Evolutionary conservation across 2,797 vertebrate genomes (phyloP), one percentile per base, ranked within the genome.

Genomic region (Dendrocincla tyrannina): DNA sequence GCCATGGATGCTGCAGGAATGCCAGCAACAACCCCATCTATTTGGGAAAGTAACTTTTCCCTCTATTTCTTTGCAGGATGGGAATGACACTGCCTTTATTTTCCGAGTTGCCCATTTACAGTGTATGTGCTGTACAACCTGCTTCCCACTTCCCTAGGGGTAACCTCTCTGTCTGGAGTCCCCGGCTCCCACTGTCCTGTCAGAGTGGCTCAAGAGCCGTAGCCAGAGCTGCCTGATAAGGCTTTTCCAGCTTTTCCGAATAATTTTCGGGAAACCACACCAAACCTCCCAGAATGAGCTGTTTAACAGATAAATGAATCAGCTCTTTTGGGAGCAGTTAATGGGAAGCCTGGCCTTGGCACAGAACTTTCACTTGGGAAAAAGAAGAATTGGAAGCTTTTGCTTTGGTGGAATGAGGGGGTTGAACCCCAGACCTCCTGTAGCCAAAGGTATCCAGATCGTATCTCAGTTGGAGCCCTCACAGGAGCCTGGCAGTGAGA

Each of bases 391-490:
- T 12, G 13, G 18, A 79, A 62, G 39, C 14, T 49, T 85, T 56
- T 46, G 22, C 20, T 50, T 56, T 0, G 3, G 8, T n/a, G 22
- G 9, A 35, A 9, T 18, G 22, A 12, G 23, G n/a, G 24, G 19
- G 13, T 17, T 56, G 53, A 44, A 17, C 14, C 14, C 53, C 33
- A 75, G 20, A 42, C 9, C 13, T 39, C 17, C n/a, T 1, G 0
- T 14, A 52, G 24, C n/a, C 0, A 0, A 42, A 52, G 30, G 4
- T 6, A 4, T 28, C 23, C 3, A 1, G 11, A 41, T 37, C 18
- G n/a, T 63, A 32, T 44, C 58, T 25, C 17, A 25, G 11, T 1
- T 50, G 67, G 32, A 80, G 22, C 16, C 30, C 22, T 59, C 1
- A 1, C 1, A 30, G 53, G 25, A 17, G 46, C 30, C 47, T 5